Evolutionary conservation across 2,888 invertebrate species (phyloP).

Genomic region (Tipula vernalis): DNA sequence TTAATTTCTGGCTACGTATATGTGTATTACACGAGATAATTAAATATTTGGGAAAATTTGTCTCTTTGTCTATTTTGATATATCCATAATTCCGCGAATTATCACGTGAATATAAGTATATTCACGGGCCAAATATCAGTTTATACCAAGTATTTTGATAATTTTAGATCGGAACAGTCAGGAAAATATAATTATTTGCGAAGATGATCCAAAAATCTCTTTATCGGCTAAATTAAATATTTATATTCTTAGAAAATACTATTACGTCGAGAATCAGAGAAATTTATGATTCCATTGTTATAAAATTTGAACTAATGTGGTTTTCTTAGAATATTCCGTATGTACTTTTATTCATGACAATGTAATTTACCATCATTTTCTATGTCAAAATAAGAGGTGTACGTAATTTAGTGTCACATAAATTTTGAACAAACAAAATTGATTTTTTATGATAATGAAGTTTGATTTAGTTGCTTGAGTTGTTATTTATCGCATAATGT

Average conservation of each 20-base stretch:
- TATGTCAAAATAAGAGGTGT: background rate
- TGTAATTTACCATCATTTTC: background rate
- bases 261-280: background rate
- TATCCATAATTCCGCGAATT: background rate
- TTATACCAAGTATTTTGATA: background rate
- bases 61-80: background rate
- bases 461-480: background rate
- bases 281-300: background rate
- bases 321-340: background rate
- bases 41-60: background rate
- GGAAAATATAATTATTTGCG: background rate
- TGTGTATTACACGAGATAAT: background rate
- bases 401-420: background rate
- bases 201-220: background rate
- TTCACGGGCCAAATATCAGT: background rate
- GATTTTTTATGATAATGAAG: background rate
- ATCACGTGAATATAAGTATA: background rate
- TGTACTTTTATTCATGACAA: background rate
- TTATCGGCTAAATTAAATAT: background rate
- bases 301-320: background rate
- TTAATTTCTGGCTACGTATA: background rate
- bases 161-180: background rate
- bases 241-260: background rate
- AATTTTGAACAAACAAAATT: background rate
- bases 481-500: background rate